These are phyloP conservation scores for Hypotaenidia okinawae DNA, from an alignment of 2,797 vertebrate genomes.

Conservation along the genomic window DNA sequence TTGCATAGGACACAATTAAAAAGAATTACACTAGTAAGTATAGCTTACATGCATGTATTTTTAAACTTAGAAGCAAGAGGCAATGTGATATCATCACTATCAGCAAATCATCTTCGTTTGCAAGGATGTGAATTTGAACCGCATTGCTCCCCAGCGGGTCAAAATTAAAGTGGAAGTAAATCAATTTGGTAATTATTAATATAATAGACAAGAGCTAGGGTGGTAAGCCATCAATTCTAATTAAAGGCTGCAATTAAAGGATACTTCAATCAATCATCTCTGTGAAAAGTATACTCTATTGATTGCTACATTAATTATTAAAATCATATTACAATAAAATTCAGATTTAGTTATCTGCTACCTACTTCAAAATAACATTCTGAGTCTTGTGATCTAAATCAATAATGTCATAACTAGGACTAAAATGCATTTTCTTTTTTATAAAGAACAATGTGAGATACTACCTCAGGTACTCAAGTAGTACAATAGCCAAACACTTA, in stretches of 20 bases:
- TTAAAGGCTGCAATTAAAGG: constrained; percentile 63
- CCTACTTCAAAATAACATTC: constrained; percentile 36
- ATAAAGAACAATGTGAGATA: not conserved
- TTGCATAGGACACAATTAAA: not conserved
- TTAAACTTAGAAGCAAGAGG: not conserved
- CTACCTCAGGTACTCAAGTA: not conserved
- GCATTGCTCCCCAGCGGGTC: not conserved
- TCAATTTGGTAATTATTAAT: constrained; percentile 58
- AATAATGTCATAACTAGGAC: not conserved
- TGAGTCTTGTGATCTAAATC: not conserved
- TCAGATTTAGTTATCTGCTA: constrained; percentile 38
- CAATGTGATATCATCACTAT: not conserved
- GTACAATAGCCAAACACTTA: not conserved
- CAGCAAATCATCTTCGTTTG: constrained; percentile 30
- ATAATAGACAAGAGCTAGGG: constrained; percentile 48
- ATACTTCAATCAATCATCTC: constrained; percentile 66
- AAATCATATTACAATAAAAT: constrained; percentile 67
- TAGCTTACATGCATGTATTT: not conserved
- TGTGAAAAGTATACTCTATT: constrained; percentile 51
- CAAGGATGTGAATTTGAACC: constrained; percentile 23
- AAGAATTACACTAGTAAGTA: not conserved
- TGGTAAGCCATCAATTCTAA: constrained; percentile 52
- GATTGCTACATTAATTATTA: constrained; percentile 68
- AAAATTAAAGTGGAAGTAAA: constrained; percentile 62
- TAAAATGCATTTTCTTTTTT: not conserved